Percentiles rank a stretch among this genome's conserved stretches.
phyloP scores from a whole-genome alignment of 2,888 invertebrate genomes.

The Yponomeuta cagnagella region DNA sequence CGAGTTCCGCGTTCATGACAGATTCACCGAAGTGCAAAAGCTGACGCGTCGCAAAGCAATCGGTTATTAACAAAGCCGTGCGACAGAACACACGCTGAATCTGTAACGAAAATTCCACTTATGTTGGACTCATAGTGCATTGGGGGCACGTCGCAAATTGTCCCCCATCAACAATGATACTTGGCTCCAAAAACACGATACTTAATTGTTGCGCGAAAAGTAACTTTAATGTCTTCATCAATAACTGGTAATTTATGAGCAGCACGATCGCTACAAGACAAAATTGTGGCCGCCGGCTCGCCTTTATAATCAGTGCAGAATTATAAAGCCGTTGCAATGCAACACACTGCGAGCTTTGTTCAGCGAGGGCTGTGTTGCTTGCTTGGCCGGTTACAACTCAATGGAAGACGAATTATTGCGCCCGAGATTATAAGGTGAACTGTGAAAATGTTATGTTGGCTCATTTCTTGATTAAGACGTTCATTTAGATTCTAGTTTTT shows the following conservation, averaged over 20 bases:
- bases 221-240: slow-evolving; percentile 75
- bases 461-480: not conserved
- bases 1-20: slow-evolving; percentile 45
- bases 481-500: slow-evolving; percentile 26
- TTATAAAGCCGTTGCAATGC: slow-evolving; percentile 70
- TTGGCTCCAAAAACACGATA: slow-evolving; percentile 31
- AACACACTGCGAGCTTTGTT: slow-evolving; percentile 59
- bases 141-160: slow-evolving; percentile 40
- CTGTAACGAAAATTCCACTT: slow-evolving; percentile 38
- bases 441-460: not conserved
- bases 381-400: slow-evolving; percentile 43
- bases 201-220: slow-evolving; percentile 53
- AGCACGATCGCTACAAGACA: slow-evolving; percentile 72
- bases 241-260: slow-evolving; percentile 75
- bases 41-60: slow-evolving; percentile 60
- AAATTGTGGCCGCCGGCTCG: slow-evolving; percentile 79
- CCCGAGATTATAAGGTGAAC: slow-evolving; percentile 10
- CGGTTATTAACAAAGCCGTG: slow-evolving; percentile 51
- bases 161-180: slow-evolving; percentile 22
- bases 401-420: slow-evolving; percentile 27
- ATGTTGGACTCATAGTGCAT: slow-evolving; percentile 41
- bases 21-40: slow-evolving; percentile 68
- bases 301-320: slow-evolving; percentile 74
- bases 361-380: slow-evolving; percentile 14
- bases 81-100: slow-evolving; percentile 46